A percentile compares a stretch with the other conserved stretches of the same genome.
Evolutionary conservation across 1,140 invertebrate species (phyloP).

Genomic region (Rhagoletis pomonella): DNA sequence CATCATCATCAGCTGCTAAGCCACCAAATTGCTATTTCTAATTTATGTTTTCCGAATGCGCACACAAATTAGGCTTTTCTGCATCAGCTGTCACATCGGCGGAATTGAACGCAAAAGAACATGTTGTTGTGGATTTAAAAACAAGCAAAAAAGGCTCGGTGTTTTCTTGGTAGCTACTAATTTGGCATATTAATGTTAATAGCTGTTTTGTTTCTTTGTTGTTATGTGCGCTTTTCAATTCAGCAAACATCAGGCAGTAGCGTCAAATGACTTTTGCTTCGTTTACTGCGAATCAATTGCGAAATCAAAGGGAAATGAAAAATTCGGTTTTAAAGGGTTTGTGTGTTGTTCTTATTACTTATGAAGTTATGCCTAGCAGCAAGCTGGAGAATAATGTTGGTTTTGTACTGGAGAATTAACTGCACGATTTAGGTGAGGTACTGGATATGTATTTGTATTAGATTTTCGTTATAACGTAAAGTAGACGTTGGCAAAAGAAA

Average conservation of each 20-base stretch:
- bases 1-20: not conserved
- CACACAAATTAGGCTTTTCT: constrained; percentile 31
- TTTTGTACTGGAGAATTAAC: no score
- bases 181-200: not conserved
- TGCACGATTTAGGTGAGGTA: no score
- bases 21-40: not conserved
- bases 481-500: no score
- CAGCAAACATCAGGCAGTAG: not conserved
- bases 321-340: not conserved
- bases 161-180: not conserved
- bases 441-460: no score
- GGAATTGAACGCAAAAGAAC: constrained; percentile 9
- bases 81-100: constrained; percentile 19
- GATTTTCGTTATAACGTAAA: no score
- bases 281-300: constrained; percentile 12
- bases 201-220: not conserved
- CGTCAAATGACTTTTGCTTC: not conserved
- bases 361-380: not conserved
- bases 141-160: not conserved
- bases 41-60: not conserved
- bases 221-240: not conserved
- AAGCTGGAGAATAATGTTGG: not conserved
- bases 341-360: no score
- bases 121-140: constrained; percentile 20
- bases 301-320: constrained; percentile 10